Conservation (phyloP, 2,888 invertebrate species). For the Omphaloscelis lunosa region DNA sequence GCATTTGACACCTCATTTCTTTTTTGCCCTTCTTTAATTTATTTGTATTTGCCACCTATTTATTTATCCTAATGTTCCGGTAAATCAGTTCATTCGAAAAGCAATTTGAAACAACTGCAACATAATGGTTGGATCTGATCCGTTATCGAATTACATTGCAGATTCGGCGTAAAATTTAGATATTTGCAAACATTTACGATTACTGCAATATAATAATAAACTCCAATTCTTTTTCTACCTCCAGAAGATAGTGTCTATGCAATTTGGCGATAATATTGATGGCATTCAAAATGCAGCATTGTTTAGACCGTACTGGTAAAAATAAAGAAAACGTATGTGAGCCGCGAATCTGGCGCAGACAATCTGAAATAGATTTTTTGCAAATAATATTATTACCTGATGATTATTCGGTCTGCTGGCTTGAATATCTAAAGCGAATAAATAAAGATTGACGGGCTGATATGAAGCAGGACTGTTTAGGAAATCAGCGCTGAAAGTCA, state of each 20-base stretch:
- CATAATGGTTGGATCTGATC: neutral
- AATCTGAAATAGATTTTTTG: conserved; percentile 62
- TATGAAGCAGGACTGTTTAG: conserved; percentile 54
- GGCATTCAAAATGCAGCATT: conserved; percentile 29
- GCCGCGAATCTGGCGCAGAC: conserved; percentile 60
- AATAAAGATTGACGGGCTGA: conserved; percentile 58
- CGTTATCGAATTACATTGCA: conserved; percentile 31
- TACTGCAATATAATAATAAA: conserved; percentile 13
- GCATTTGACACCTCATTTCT: neutral
- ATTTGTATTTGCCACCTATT: neutral
- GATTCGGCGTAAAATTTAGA: conserved; percentile 35
- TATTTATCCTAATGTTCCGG: neutral
- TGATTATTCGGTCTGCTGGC: conserved; percentile 66
- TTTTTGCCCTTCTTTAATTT: neutral
- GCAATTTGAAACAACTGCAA: conserved; percentile 40
- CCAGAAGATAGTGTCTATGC: neutral
- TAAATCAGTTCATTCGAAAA: neutral
- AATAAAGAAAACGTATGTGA: conserved; percentile 26
- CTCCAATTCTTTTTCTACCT: neutral
- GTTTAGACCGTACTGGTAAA: conserved; percentile 20
- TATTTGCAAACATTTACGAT: conserved; percentile 36
- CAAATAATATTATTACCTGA: conserved; percentile 40
- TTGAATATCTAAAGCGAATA: conserved; percentile 60
- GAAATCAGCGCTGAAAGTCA: conserved; percentile 44
- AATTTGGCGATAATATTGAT: conserved; percentile 28